These are phyloP conservation scores for Petaurus breviceps DNA, from an alignment of 2,113 vertebrate species.

Conservation along the genomic window DNA sequence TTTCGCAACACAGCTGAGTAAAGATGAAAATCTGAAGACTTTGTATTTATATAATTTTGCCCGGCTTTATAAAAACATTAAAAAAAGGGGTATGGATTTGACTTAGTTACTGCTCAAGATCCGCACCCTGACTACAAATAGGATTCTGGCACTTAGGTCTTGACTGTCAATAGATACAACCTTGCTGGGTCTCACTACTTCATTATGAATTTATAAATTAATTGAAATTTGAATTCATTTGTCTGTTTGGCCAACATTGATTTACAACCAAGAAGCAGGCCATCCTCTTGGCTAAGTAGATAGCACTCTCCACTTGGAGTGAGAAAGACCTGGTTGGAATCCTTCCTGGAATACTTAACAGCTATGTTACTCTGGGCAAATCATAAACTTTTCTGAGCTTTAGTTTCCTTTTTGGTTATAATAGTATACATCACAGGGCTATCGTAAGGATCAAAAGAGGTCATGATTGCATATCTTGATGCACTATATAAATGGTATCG, in stretches of 20 bases:
- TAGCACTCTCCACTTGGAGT: not conserved
- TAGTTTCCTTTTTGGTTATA: not conserved
- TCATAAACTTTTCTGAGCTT: not conserved
- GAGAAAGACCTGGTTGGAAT: not conserved
- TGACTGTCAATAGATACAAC: slow-evolving; percentile 33
- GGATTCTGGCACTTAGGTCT: slow-evolving; percentile 58
- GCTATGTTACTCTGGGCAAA: not conserved
- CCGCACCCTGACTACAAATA: slow-evolving; percentile 41
- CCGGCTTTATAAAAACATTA: slow-evolving; percentile 60
- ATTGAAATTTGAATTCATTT: slow-evolving; percentile 56
- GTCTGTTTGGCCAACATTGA: not conserved
- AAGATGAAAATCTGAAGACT: slow-evolving; percentile 78
- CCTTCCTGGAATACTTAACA: not conserved
- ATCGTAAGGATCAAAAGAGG: not conserved
- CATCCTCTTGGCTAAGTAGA: not conserved
- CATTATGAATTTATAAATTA: slow-evolving; percentile 42
- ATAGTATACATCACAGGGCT: not conserved
- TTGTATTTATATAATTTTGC: slow-evolving; percentile 77
- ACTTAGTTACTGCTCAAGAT: slow-evolving; percentile 44
- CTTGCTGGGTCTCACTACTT: not conserved
- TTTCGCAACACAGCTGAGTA: slow-evolving; percentile 70
- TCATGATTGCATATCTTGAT: not conserved
- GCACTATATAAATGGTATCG: not conserved
- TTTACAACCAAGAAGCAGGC: not conserved
- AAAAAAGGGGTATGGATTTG: slow-evolving; percentile 61